Conservation (phyloP, 2,888 invertebrate species). For the Ctena decussata region DNA sequence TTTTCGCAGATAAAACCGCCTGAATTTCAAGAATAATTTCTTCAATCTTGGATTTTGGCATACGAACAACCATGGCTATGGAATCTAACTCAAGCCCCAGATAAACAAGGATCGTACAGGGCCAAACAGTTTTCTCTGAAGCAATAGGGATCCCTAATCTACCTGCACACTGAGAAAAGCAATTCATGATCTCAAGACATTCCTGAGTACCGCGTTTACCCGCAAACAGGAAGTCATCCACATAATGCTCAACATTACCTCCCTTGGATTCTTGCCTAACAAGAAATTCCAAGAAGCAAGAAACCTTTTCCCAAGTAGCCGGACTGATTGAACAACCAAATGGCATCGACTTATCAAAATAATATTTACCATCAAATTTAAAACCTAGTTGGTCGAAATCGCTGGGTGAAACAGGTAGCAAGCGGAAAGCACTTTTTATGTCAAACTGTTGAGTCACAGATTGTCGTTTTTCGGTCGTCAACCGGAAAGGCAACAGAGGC, state of each 20-base stretch:
- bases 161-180: not conserved
- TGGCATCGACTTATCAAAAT: not conserved
- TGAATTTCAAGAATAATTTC: not conserved
- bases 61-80: not conserved
- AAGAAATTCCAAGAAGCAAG: not conserved
- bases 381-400: not conserved
- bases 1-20: not conserved
- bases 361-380: too few species aligned
- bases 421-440: not conserved
- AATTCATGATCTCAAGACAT: not conserved
- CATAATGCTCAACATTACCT: not conserved
- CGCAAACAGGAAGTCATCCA: not conserved
- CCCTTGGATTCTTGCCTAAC: not conserved
- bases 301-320: not conserved
- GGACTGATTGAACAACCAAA: not conserved
- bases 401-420: not conserved
- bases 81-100: not conserved
- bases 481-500: too few species aligned
- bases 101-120: not conserved
- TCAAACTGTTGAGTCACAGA: too few species aligned
- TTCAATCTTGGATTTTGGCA: not conserved
- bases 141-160: not conserved
- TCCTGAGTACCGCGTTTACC: not conserved
- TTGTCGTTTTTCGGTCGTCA: too few species aligned
- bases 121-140: not conserved